phyloP scores from a whole-genome alignment of 2,113 vertebrate species.

The Ceyx melanurus region DNA sequence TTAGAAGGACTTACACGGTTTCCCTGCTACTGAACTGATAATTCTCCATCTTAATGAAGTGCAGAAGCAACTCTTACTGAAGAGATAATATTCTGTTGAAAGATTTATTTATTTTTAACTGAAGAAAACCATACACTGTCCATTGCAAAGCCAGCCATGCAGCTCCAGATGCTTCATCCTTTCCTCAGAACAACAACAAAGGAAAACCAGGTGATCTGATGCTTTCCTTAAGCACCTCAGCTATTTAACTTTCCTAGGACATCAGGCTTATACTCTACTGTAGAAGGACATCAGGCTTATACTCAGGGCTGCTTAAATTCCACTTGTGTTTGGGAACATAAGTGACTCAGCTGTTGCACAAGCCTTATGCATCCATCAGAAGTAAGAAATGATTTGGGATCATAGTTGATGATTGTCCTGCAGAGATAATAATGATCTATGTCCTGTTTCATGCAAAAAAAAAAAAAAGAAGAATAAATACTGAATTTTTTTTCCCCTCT shows the following conservation, averaged over 20 bases:
- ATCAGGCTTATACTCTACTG: not conserved
- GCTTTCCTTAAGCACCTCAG: not conserved
- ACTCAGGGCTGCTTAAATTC: not conserved
- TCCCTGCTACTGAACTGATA: not conserved
- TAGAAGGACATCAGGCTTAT: not conserved
- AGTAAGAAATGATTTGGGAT: not conserved
- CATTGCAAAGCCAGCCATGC: not conserved
- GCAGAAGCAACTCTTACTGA: not conserved
- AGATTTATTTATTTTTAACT: not conserved
- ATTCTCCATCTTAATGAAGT: not conserved
- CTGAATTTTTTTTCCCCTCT: rapidly evolving
- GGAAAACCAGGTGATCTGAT: not conserved
- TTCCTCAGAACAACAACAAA: not conserved
- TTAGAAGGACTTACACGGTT: not conserved
- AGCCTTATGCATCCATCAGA: not conserved
- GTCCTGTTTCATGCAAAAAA: not conserved
- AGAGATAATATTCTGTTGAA: not conserved
- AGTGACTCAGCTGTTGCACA: not conserved
- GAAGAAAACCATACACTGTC: not conserved
- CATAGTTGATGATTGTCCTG: not conserved
- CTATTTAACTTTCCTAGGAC: not conserved
- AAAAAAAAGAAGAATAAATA: not conserved
- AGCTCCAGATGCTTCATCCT: not conserved
- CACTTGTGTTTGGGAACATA: not conserved
- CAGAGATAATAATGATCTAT: not conserved